phyloP scores from a whole-genome alignment of 2,797 vertebrate genomes.

The Allochrocebus solatus region DNA sequence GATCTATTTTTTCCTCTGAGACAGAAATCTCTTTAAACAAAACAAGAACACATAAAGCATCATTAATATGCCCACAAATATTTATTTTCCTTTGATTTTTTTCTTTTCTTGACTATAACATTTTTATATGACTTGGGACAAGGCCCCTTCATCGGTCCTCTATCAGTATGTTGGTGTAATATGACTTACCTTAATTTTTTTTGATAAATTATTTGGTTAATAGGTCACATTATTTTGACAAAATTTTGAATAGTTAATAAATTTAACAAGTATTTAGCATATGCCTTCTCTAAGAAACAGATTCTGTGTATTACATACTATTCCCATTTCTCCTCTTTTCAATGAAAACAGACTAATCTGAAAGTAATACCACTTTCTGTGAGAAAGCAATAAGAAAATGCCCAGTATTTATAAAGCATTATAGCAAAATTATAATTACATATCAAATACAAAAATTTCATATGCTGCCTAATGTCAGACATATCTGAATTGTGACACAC shows the following conservation, averaged over 20 bases:
- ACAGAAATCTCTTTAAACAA: conserved; percentile 37
- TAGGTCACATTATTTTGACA: neutral
- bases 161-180: neutral
- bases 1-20: neutral
- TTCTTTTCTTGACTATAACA: neutral
- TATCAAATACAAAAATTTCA: neutral
- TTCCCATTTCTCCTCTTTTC: neutral
- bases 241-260: conserved; percentile 6
- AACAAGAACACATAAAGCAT: conserved; percentile 50
- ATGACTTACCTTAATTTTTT: neutral
- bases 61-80: conserved; percentile 13
- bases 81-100: conserved; percentile 40
- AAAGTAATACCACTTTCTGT: neutral
- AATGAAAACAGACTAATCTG: neutral
- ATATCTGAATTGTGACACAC: neutral
- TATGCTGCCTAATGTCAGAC: neutral
- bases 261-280: neutral
- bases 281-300: neutral
- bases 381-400: neutral
- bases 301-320: neutral
- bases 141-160: neutral
- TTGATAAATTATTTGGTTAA: neutral
- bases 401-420: neutral
- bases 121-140: neutral
- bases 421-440: neutral